These are phyloP conservation scores for Bicyclus anynana DNA, from an alignment of 1,140 invertebrate genomes.

Conservation along the genomic window DNA sequence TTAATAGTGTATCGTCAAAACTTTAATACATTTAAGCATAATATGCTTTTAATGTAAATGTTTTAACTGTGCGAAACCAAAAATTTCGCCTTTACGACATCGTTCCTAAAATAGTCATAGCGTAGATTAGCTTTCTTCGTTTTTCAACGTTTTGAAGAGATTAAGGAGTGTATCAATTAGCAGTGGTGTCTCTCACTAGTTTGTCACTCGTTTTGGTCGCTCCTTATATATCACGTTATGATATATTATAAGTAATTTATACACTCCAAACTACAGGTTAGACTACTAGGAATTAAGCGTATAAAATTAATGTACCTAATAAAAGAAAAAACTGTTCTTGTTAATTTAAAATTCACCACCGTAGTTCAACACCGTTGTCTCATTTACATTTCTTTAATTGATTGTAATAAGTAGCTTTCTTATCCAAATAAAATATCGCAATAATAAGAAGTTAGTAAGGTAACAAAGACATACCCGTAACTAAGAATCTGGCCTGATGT, in stretches of 20 bases:
- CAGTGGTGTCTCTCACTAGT: too few relatives aligned
- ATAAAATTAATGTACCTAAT: not conserved
- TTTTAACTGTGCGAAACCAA: not conserved
- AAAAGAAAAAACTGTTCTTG: not conserved
- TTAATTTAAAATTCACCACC: not conserved
- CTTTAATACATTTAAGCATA: not conserved
- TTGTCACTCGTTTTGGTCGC: too few relatives aligned
- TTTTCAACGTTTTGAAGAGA: not conserved
- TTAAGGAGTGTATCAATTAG: too few relatives aligned
- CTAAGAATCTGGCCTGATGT: too few relatives aligned
- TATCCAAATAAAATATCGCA: too few relatives aligned
- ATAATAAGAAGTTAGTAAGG: too few relatives aligned
- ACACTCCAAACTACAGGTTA: too few relatives aligned
- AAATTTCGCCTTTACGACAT: not conserved
- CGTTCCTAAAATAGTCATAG: not conserved
- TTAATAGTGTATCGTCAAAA: not conserved
- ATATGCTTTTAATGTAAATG: not conserved
- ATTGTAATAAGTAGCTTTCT: not conserved
- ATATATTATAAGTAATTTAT: too few relatives aligned
- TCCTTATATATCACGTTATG: too few relatives aligned
- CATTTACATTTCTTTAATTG: not conserved
- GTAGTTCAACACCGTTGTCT: not conserved
- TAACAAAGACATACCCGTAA: too few relatives aligned
- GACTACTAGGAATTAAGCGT: not conserved
- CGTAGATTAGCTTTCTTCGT: not conserved